Percentiles rank a stretch among this genome's conserved stretches.
phyloP scores from a whole-genome alignment of 2,888 invertebrate genomes.

The Drosophila demipolita region DNA sequence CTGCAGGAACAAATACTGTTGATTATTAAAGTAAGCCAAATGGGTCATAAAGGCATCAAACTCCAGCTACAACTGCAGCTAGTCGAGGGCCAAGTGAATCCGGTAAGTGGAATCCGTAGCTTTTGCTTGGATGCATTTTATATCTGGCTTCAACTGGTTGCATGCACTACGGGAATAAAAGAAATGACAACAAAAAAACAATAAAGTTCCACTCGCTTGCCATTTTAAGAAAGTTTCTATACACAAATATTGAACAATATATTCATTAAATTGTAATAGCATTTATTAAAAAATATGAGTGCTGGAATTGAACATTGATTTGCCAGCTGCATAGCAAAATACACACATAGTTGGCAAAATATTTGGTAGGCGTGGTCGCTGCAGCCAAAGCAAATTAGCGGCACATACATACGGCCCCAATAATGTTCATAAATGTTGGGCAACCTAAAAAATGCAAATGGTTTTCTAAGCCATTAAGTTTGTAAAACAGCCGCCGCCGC shows the following conservation, averaged over 20 bases:
- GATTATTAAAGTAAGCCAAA: slow-evolving; percentile 49
- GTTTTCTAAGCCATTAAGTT: slow-evolving; percentile 83
- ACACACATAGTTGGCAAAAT: slow-evolving; percentile 11
- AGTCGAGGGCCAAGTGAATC: slow-evolving; percentile 9
- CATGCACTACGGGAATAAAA: slow-evolving; percentile 27
- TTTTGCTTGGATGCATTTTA: slow-evolving; percentile 9
- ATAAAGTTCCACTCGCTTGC: neutral
- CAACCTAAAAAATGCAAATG: slow-evolving; percentile 76
- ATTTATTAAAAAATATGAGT: neutral
- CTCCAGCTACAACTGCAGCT: slow-evolving; percentile 19
- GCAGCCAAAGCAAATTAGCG: slow-evolving; percentile 56
- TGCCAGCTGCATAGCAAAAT: neutral
- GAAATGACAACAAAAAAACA: slow-evolving; percentile 8
- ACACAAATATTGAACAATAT: neutral
- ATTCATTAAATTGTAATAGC: neutral
- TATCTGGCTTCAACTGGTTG: slow-evolving; percentile 15
- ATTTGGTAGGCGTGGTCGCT: slow-evolving; percentile 1
- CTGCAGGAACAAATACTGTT: slow-evolving; percentile 39
- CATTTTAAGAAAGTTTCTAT: neutral
- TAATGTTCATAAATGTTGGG: slow-evolving; percentile 76
- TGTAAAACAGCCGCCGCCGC: slow-evolving; percentile 67
- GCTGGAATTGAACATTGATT: neutral
- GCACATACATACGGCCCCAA: slow-evolving; percentile 67
- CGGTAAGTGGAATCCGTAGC: slow-evolving; percentile 5
- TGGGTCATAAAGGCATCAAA: slow-evolving; percentile 11